Evolutionary conservation across 2,113 vertebrate genomes (phyloP).

Genomic region (Scartelaos histophorus): DNA sequence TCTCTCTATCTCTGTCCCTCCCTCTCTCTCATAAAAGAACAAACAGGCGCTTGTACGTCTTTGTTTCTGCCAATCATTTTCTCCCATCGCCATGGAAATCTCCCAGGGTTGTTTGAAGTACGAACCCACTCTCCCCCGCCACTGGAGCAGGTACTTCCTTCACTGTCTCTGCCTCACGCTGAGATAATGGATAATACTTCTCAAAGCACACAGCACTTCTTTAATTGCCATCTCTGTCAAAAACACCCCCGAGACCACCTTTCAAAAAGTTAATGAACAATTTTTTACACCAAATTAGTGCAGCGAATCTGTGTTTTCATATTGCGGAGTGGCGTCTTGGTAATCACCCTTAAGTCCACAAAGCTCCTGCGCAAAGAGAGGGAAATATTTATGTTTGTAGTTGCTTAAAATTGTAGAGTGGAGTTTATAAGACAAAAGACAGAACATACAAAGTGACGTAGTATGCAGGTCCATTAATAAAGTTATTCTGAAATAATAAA

Average conservation of each 20-base stretch:
- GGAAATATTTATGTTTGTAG: not conserved
- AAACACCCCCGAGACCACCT: not conserved
- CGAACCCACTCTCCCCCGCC: conserved; percentile 13
- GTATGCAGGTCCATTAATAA: too few relatives aligned
- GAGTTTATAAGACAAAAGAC: not conserved
- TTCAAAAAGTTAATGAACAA: not conserved
- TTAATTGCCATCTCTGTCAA: conserved; percentile 5
- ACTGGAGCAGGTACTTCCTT: conserved; percentile 21
- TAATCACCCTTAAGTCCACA: not conserved
- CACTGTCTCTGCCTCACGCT: conserved; percentile 3
- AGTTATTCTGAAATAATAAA: too few relatives aligned
- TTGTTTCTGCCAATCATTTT: conserved; percentile 30
- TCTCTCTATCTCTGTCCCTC: conserved; percentile 26
- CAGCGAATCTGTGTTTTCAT: not conserved
- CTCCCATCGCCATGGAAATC: conserved; percentile 55
- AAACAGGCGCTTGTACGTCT: conserved; percentile 28
- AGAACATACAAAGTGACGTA: not conserved
- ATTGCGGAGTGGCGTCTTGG: not conserved
- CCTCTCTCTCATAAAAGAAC: conserved; percentile 33
- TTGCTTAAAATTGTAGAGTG: not conserved
- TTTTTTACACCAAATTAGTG: conserved; percentile 2
- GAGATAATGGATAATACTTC: conserved; percentile 18
- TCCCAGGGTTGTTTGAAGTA: conserved; percentile 17
- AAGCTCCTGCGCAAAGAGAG: not conserved
- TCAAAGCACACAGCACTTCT: conserved; percentile 10